phyloP scores from a whole-genome alignment of 2,888 invertebrate species.

The Lycaena phlaeas region DNA sequence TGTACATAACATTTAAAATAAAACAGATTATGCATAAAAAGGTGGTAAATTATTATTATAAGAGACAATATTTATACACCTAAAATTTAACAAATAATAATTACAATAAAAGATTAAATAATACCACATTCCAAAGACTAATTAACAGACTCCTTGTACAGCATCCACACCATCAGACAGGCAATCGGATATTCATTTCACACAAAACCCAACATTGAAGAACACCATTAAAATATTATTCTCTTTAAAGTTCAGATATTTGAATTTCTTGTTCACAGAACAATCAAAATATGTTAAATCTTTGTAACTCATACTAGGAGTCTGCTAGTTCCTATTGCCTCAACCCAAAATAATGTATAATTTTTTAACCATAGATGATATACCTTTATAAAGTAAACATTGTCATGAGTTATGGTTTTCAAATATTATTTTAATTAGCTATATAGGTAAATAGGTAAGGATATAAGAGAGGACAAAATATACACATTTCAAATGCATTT shows the following conservation, averaged over 20 bases:
- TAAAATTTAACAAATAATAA: background rate
- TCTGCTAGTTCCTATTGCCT: background rate
- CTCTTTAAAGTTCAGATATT: too few relatives aligned
- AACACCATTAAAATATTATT: too few relatives aligned
- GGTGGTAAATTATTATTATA: background rate
- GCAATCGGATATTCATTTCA: too few relatives aligned
- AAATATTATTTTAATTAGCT: background rate
- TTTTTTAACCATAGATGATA: background rate
- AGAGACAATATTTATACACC: background rate
- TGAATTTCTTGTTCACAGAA: too few relatives aligned
- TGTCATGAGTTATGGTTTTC: background rate
- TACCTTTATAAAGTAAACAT: background rate
- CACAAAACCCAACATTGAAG: too few relatives aligned
- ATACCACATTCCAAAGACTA: too few relatives aligned
- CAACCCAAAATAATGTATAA: conserved; percentile 3
- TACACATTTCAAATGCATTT: conserved; percentile 1
- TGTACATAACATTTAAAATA: background rate
- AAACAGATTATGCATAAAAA: background rate
- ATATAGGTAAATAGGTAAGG: background rate
- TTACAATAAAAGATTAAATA: too few relatives aligned
- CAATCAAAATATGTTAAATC: too few relatives aligned
- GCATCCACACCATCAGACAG: too few relatives aligned
- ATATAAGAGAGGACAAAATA: background rate
- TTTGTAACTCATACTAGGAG: too few relatives aligned
- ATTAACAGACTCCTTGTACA: too few relatives aligned